Conservation (phyloP, 2,888 invertebrate species). For the Lasioglossum marginatum region DNA sequence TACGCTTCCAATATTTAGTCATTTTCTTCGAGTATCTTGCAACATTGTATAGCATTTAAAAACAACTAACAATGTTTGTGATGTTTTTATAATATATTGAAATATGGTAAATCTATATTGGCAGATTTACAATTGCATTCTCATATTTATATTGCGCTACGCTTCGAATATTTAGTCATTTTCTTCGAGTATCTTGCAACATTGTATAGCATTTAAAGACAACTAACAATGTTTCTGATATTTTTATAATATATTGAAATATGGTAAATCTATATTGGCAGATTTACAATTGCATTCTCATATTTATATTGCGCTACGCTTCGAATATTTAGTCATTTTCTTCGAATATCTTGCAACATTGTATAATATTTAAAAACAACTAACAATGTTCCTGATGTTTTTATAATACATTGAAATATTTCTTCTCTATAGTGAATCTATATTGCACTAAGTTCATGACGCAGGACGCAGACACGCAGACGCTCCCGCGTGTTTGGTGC, state of each 20-base stretch:
- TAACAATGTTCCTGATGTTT: not conserved
- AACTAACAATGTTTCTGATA: too few relatives aligned
- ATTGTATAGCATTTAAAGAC: too few relatives aligned
- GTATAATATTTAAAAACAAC: too few relatives aligned
- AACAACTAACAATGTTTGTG: too few relatives aligned
- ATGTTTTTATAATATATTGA: not conserved
- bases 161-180: not conserved
- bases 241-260: not conserved
- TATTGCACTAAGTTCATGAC: not conserved
- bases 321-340: not conserved
- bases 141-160: not conserved
- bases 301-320: not conserved
- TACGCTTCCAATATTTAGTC: not conserved
- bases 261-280: too few relatives aligned
- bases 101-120: too few relatives aligned
- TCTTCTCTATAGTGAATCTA: constrained; percentile 17
- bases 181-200: not conserved
- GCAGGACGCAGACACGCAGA: not conserved
- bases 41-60: too few relatives aligned
- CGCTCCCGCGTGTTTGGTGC: constrained; percentile 45
- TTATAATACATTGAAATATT: not conserved
- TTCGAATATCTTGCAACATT: not conserved
- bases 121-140: not conserved
- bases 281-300: not conserved
- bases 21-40: not conserved